A percentile compares a stretch with the other conserved stretches of the same genome.
These are phyloP conservation scores for Sarcophilus harrisii DNA, from an alignment of 2,797 vertebrate genomes.

Conservation along the genomic window DNA sequence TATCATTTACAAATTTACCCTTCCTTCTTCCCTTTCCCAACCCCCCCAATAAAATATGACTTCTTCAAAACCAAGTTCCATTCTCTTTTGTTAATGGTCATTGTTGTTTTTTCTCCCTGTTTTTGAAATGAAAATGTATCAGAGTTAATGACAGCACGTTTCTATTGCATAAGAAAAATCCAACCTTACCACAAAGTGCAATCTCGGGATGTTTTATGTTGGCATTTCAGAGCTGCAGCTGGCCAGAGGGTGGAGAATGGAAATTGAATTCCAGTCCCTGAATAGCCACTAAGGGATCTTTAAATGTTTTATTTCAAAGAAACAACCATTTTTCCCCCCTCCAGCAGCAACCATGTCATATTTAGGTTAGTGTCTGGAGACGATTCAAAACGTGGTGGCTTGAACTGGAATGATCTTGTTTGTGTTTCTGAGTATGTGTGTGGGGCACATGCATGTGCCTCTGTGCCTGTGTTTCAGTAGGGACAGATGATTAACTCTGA, in stretches of 20 bases:
- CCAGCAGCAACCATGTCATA: slow-evolving; percentile 37
- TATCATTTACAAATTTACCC: slow-evolving; percentile 68
- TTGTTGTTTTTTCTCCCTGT: slow-evolving; percentile 58
- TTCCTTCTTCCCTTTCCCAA: neutral
- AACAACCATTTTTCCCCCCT: slow-evolving; percentile 72
- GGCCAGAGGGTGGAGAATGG: slow-evolving; percentile 70
- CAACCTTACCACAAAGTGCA: slow-evolving; percentile 55
- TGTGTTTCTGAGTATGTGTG: neutral
- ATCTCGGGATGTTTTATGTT: slow-evolving; percentile 64
- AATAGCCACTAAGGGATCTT: slow-evolving; percentile 63
- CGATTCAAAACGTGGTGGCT: slow-evolving; percentile 53
- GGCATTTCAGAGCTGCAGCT: slow-evolving; percentile 75
- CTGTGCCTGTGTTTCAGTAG: neutral
- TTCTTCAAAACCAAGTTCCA: slow-evolving; percentile 68
- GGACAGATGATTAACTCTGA: neutral
- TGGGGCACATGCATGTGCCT: too few species aligned
- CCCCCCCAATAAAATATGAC: slow-evolving; percentile 76
- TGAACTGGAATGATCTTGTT: slow-evolving; percentile 40
- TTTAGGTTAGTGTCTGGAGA: slow-evolving; percentile 65
- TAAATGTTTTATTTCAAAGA: slow-evolving; percentile 75
- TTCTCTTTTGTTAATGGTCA: slow-evolving; percentile 63
- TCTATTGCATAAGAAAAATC: slow-evolving; percentile 59
- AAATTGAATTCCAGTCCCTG: slow-evolving; percentile 69
- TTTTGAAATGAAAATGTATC: slow-evolving; percentile 62
- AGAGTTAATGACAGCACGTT: slow-evolving; percentile 48